Conservation (phyloP, 2,113 vertebrate genomes). For the Nothoprocta pentlandii region DNA sequence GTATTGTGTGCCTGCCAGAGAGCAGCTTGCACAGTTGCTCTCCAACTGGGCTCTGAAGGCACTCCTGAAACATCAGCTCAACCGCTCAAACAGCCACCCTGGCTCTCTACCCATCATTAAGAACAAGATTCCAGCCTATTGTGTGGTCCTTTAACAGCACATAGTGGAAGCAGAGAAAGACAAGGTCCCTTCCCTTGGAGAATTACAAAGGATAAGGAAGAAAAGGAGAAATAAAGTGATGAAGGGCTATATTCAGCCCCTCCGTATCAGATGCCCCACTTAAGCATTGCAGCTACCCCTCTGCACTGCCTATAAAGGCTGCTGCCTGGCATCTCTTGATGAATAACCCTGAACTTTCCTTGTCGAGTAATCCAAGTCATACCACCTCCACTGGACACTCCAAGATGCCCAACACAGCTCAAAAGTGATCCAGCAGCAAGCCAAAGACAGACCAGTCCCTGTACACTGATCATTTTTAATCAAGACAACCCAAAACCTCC, state of each 20-base stretch:
- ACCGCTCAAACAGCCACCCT: background rate
- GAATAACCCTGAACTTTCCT: background rate
- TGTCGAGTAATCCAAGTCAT: too few relatives aligned
- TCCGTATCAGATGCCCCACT: background rate
- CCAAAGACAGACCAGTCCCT: background rate
- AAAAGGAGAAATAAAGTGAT: background rate
- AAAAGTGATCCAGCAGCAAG: background rate
- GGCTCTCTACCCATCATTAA: background rate
- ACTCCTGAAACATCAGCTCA: background rate
- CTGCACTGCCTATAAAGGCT: background rate
- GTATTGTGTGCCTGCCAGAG: background rate
- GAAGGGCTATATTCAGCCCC: background rate
- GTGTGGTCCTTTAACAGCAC: conserved; percentile 9
- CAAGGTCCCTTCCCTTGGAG: background rate
- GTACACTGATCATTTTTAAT: background rate
- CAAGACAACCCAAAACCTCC: background rate
- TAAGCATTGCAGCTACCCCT: background rate
- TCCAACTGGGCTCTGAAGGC: background rate
- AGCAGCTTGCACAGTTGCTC: accelerated
- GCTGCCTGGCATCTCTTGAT: background rate
- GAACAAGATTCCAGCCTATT: background rate
- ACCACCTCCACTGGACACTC: too few relatives aligned
- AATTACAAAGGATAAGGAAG: background rate
- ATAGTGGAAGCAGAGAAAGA: conserved; percentile 18
- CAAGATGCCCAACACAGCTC: background rate